Conservation (phyloP, 2,888 invertebrate genomes). For the Aquatica leii region DNA sequence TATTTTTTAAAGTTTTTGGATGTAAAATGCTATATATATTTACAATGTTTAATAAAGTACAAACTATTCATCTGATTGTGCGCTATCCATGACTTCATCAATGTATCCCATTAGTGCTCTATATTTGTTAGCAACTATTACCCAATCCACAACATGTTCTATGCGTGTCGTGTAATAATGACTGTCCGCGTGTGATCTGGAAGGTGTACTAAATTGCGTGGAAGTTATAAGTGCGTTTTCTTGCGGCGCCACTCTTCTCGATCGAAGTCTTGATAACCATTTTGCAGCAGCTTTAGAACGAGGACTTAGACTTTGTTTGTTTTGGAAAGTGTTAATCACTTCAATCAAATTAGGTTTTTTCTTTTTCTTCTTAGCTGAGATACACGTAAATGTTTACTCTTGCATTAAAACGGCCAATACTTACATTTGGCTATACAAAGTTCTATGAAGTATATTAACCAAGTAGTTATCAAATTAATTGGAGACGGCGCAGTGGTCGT, state of each 20-base stretch:
- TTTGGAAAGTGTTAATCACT: constrained; percentile 78
- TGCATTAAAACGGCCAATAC: no score
- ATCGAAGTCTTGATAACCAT: constrained; percentile 88
- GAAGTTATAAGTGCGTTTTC: constrained; percentile 80
- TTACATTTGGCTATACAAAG: constrained; percentile 66
- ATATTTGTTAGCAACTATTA: constrained; percentile 88
- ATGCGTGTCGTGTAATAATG: constrained; percentile 77
- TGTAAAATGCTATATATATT: neutral
- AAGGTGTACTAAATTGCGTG: constrained; percentile 80
- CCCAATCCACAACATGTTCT: constrained; percentile 92
- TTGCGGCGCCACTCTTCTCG: constrained; percentile 78
- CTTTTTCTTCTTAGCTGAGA: constrained; percentile 51
- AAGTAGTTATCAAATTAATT: constrained; percentile 94
- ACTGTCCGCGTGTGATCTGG: constrained; percentile 88
- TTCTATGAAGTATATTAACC: constrained; percentile 86
- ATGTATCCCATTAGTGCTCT: constrained; percentile 74
- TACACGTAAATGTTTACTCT: neutral
- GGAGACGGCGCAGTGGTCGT: constrained; percentile 99
- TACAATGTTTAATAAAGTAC: neutral
- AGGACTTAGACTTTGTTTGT: constrained; percentile 76
- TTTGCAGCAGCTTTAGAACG: constrained; percentile 87
- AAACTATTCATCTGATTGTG: constrained; percentile 50
- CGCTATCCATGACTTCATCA: constrained; percentile 63
- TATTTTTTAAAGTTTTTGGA: neutral
- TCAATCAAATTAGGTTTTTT: constrained; percentile 85